Conservation (phyloP, 2,888 invertebrate species). For the Linyphia triangularis region DNA sequence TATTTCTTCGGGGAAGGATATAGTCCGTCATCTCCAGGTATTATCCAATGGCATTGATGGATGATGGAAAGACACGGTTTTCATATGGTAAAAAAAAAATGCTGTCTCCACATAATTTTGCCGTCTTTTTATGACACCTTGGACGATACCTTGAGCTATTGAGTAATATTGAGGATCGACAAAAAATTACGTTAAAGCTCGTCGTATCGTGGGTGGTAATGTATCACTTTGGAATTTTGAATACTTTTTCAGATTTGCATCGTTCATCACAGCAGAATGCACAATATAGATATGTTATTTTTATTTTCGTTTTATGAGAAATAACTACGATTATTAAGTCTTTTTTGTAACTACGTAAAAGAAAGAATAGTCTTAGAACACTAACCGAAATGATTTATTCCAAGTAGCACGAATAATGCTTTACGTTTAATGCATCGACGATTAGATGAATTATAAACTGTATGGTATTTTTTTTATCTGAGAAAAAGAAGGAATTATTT, state of each 20-base stretch:
- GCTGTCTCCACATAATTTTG: constrained; percentile 48
- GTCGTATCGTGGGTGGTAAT: background rate
- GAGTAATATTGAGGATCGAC: background rate
- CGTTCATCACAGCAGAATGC: background rate
- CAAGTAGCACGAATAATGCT: no score
- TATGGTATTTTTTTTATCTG: no score
- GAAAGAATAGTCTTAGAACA: no score
- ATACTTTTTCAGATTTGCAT: background rate
- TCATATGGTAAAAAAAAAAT: constrained; percentile 11
- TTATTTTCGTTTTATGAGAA: no score
- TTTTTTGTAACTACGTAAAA: no score
- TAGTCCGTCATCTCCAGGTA: constrained; percentile 64
- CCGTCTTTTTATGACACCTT: constrained; percentile 32
- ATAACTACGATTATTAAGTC: no score
- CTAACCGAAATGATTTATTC: no score
- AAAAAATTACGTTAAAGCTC: background rate
- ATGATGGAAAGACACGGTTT: constrained; percentile 52
- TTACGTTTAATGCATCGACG: no score
- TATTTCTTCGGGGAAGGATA: constrained; percentile 64
- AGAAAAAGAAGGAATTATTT: no score
- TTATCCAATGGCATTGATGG: constrained; percentile 62
- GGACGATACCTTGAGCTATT: constrained; percentile 19
- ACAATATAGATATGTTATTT: background rate
- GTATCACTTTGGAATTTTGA: background rate
- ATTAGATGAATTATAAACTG: no score